Base-by-base conservation (phyloP, 2,797 vertebrate species). In the Catostomus latipinnis region DNA sequence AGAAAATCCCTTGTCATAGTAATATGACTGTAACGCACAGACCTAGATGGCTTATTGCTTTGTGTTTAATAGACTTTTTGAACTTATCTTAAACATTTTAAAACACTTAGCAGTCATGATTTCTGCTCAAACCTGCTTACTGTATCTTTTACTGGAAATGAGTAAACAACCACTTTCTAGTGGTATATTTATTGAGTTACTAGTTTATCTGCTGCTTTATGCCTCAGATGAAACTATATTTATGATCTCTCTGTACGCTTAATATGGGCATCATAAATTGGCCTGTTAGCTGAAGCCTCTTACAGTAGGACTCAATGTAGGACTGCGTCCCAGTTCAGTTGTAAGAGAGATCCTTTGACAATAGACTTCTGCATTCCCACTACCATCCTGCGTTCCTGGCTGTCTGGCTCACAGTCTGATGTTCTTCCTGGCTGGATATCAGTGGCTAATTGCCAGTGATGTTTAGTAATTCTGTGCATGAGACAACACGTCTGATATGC, bases 371-470 rank as follows among this genome's bases (percentile, higher is more conserved):
- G 65, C 70, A 43, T 46, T 49, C 52, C 16, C 46, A 50, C 45
- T 67, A 52, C 58, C 12, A 45, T 48, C 22, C 52, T 65, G 69
- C 62, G 56, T 83, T 81, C 63, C 72, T 63, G 56, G n/a, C 67
- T 45, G 46, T 66, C 83, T 82, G 74, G 48, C 66, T 83, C 71
- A 65, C 79, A 69, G 86, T 82, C 84, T 81, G 63, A 65, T 82
- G 74, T 72, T 76, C 78, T 81, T 84, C 82, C 80, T 82, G 83
- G 67, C 71, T 71, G 83, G 87, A 89, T 91, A 92, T 88, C 90
- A 88, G 90, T 87, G 74, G 84, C 89, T 92, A 93, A 93, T 92
- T 88, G 89, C 83, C 87, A 90, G 85, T 90, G 87, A 91, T 83
- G 87, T 87, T 65, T 74, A 81, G 79, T 84, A 89, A 88, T 85